These are phyloP conservation scores for Colletes gigas DNA, from an alignment of 1,140 invertebrate genomes.

Conservation along the genomic window DNA sequence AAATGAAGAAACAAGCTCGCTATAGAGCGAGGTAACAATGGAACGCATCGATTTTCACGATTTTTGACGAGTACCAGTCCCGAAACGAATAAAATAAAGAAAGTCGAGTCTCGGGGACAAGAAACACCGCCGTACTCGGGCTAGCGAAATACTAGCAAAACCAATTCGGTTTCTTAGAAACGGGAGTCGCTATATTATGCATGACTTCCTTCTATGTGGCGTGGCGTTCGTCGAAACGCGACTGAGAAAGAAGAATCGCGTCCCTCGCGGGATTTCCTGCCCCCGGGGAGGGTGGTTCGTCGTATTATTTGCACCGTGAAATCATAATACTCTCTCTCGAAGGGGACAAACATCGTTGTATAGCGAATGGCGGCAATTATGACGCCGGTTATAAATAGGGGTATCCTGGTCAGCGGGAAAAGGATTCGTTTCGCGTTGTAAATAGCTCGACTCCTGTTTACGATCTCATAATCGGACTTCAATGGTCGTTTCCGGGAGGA, in stretches of 20 bases:
- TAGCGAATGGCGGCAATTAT: neutral
- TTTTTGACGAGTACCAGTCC: too few relatives aligned
- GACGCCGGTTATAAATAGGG: neutral
- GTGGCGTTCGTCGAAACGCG: neutral
- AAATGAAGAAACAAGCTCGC: too few relatives aligned
- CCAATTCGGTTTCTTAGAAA: too few relatives aligned
- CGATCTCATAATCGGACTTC: slow-evolving; percentile 1
- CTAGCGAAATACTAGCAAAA: too few relatives aligned
- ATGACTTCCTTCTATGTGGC: neutral
- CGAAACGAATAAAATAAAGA: too few relatives aligned
- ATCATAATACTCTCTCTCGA: neutral
- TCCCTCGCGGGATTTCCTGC: neutral
- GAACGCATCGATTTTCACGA: too few relatives aligned
- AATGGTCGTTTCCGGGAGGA: neutral
- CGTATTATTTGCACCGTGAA: neutral
- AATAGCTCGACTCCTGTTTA: neutral
- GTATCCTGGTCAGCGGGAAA: neutral
- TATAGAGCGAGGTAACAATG: too few relatives aligned
- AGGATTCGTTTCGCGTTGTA: neutral
- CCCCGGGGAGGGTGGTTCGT: neutral
- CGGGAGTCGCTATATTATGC: neutral
- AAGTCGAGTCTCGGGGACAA: too few relatives aligned
- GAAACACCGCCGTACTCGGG: too few relatives aligned
- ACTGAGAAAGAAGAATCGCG: neutral
- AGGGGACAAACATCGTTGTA: neutral